Evolutionary conservation across 2,797 vertebrate species (phyloP).

Genomic region (Tympanoctomys barrerae): DNA sequence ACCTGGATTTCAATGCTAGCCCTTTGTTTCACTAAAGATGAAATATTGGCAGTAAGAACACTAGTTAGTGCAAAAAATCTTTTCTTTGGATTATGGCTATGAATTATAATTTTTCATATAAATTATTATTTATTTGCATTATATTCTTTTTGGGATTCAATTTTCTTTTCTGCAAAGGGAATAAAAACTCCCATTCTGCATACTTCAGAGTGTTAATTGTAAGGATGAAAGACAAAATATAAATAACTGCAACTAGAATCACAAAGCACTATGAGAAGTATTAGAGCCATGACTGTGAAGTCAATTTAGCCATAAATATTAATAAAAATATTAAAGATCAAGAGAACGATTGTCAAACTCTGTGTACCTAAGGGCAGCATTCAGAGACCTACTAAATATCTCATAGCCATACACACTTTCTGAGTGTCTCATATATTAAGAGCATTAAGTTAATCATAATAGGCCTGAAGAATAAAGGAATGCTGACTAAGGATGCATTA

Average conservation of each 20-base stretch:
- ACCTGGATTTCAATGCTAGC: not conserved
- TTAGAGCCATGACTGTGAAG: not conserved
- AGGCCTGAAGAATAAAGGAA: not conserved
- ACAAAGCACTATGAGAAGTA: not conserved
- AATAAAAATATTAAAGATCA: not conserved
- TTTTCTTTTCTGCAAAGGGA: conserved; percentile 49
- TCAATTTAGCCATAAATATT: no score
- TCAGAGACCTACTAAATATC: not conserved
- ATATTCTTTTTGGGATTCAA: conserved; percentile 1
- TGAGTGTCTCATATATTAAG: not conserved
- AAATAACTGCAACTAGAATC: not conserved
- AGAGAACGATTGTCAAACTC: not conserved
- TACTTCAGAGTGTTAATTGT: not conserved
- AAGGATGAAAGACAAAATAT: not conserved
- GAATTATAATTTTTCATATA: not conserved
- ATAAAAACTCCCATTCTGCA: not conserved
- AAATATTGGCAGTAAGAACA: conserved; percentile 6
- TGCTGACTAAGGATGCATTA: not conserved
- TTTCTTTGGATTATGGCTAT: conserved; percentile 35
- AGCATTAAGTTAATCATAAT: not conserved
- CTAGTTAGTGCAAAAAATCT: conserved; percentile 2
- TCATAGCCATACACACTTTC: not conserved
- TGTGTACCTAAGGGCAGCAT: not conserved
- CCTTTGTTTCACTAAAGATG: not conserved
- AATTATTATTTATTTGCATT: not conserved